Base-by-base conservation (phyloP, 2,888 invertebrate genomes). In the Charanyca ferruginea region DNA sequence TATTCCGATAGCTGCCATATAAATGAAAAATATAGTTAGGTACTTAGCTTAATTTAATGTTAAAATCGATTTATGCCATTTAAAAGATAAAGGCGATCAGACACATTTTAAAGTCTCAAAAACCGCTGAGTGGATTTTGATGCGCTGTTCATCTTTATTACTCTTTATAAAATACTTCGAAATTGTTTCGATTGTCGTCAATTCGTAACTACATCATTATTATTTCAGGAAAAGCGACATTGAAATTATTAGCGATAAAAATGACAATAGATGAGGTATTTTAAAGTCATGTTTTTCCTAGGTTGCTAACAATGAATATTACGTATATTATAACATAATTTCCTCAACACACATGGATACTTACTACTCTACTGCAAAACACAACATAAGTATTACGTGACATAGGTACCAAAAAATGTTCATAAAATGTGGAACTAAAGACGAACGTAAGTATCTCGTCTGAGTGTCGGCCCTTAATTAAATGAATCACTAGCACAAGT, bases 401-500 rank as follows among this genome's bases (percentile, higher is more conserved):
- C n/a, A n/a, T 23, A 22, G 6, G 13, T 35, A 22, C 22, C 22
- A 47, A 70, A 35, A 42, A 45, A 45, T n/a, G 6, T 47, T 35
- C 20, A 23, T 59, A 55, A 59, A 64, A 45, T 25, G 16, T 44
- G 53, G 42, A 63, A 38, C 2, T 32, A 44, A 51, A 49, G 25
- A 42, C 52, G 52, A 68, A 38, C 52, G 52, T 67, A 64, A 63
- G 41, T 68, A 68, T 70, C 52, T 35, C 42, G 61, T 54, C 76
- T 61, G 67, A 49, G 58, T 74, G 63, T 66, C 73, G 61, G 73
- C 53, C 63, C 80, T 80, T 86, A 85, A 87, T 87, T 85, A 81
- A 84, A 81, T 87, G 87, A 88, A 84, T 87, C 86, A 85, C 81
- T 76, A 80, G 69, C 79, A 72, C 77, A 62, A 70, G 63, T 61